These are phyloP conservation scores for Galeruca laticollis DNA, from an alignment of 2,888 invertebrate species.

Conservation along the genomic window DNA sequence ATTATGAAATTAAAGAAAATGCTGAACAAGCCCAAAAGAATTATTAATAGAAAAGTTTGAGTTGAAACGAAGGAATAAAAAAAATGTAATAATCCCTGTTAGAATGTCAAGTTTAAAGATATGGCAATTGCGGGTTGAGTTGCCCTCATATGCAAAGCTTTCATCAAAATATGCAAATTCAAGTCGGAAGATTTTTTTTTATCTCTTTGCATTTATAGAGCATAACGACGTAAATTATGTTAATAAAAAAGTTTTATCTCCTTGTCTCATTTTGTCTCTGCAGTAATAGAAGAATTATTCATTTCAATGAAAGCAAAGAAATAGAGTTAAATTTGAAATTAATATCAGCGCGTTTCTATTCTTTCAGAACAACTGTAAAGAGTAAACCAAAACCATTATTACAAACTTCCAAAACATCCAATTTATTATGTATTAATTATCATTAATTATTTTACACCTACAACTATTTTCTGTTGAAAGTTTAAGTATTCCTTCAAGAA, in stretches of 20 bases:
- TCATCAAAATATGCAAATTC: slow-evolving; percentile 38
- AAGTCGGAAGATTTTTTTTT: slow-evolving; percentile 34
- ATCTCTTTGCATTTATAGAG: slow-evolving; percentile 34
- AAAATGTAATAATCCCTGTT: slow-evolving; percentile 32
- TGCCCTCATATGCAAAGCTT: slow-evolving; percentile 37
- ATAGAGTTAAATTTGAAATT: slow-evolving; percentile 15
- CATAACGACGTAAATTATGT: slow-evolving; percentile 38
- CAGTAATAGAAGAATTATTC: slow-evolving; percentile 23
- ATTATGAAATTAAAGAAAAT: slow-evolving; percentile 7
- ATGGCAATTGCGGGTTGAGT: slow-evolving; percentile 36
- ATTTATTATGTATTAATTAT: too few species aligned
- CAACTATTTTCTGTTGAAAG: too few species aligned
- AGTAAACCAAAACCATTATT: background rate
- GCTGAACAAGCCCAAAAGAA: background rate
- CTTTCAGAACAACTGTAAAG: background rate
- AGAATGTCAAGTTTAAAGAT: slow-evolving; percentile 35
- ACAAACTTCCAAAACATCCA: too few species aligned
- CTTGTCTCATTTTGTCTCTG: slow-evolving; percentile 30
- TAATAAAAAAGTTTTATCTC: slow-evolving; percentile 37
- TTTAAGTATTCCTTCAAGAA: too few species aligned
- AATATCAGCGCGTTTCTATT: background rate
- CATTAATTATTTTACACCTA: too few species aligned
- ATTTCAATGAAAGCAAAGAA: slow-evolving; percentile 19
- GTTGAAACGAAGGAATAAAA: slow-evolving; percentile 17
- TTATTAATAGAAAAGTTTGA: slow-evolving; percentile 15